Percentiles rank a stretch among this genome's conserved stretches.
phyloP scores from a whole-genome alignment of 1,140 invertebrate species.

The Listronotus bonariensis region DNA sequence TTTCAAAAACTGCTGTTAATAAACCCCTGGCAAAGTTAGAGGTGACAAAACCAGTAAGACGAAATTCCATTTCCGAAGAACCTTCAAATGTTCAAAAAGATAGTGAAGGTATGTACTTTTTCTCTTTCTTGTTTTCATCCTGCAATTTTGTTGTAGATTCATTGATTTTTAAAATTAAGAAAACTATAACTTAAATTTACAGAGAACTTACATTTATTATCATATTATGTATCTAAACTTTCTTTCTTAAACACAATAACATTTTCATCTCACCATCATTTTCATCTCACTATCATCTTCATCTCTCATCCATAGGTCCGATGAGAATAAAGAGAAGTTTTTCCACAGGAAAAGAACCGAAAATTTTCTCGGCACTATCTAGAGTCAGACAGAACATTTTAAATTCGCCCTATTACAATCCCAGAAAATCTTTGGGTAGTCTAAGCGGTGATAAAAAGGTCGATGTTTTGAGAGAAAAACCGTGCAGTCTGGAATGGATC shows the following conservation, averaged over 20 bases:
- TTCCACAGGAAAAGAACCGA: conserved; percentile 13
- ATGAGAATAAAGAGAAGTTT: conserved; percentile 12
- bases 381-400: conserved; percentile 24
- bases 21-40: neutral
- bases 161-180: too few species aligned
- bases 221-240: too few species aligned
- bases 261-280: neutral
- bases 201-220: too few species aligned
- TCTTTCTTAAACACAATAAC: too few species aligned
- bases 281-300: neutral
- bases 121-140: neutral
- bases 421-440: neutral
- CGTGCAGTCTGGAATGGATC: neutral
- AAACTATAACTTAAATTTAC: too few species aligned
- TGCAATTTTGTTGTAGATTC: too few species aligned
- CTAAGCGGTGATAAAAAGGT: too few species aligned
- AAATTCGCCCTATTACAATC: conserved; percentile 15
- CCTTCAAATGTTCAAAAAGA: neutral
- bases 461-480: neutral
- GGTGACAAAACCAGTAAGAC: neutral
- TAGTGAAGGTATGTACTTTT: neutral
- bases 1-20: conserved; percentile 1
- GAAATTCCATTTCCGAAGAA: conserved; percentile 7
- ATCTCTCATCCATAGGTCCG: neutral
- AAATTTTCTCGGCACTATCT: conserved; percentile 7